Conservation (phyloP, 2,797 vertebrate genomes). For the Luscinia megarhynchos region DNA sequence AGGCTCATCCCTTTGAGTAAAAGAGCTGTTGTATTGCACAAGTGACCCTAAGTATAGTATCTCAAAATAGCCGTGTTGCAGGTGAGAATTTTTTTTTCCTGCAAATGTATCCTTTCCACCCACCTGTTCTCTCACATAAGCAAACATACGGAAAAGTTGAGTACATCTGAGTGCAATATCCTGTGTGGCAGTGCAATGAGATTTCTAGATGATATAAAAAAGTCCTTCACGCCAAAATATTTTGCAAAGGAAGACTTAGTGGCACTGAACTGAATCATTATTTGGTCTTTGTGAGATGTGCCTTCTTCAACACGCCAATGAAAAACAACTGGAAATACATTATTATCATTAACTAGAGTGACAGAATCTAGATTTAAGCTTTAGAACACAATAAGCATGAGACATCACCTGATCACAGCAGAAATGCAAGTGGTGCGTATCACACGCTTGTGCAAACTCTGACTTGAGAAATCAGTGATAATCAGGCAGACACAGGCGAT, state of each 20-base stretch:
- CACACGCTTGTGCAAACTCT: not conserved
- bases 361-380: not conserved
- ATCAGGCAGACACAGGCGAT: not conserved
- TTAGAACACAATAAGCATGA: not conserved
- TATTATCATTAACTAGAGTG: not conserved
- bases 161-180: accelerated
- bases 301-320: not conserved
- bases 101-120: not conserved
- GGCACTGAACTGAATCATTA: not conserved
- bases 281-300: not conserved
- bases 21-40: not conserved
- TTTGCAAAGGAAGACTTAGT: not conserved
- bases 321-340: not conserved
- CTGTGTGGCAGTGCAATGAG: not conserved
- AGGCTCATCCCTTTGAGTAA: not conserved
- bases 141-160: not conserved
- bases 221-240: not conserved
- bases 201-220: not conserved
- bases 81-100: not conserved
- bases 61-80: not conserved
- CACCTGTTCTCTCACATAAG: not conserved
- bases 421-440: not conserved
- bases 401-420: not conserved
- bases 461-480: not conserved
- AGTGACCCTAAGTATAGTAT: not conserved